Evolutionary conservation across 2,113 vertebrate species (phyloP).

Genomic region (Oncorhynchus gorbuscha): DNA sequence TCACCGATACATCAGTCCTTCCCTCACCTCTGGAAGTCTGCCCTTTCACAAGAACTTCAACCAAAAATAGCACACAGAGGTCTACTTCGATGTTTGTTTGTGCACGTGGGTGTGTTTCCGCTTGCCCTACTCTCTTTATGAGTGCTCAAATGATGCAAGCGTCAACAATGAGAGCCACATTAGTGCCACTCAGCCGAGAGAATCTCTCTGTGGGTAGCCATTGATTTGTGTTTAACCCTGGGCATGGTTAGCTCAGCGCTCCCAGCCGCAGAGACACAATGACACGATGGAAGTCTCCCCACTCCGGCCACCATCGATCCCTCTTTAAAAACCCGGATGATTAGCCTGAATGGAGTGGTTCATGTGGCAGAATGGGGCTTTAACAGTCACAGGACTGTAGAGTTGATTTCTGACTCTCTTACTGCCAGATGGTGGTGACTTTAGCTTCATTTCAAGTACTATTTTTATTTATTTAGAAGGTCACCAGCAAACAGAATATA

Average conservation of each 20-base stretch:
- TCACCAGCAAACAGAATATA: not conserved
- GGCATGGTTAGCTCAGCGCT: constrained; percentile 9
- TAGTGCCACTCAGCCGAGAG: constrained; percentile 31
- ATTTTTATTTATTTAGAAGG: not conserved
- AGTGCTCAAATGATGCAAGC: constrained; percentile 3
- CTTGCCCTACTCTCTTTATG: not conserved
- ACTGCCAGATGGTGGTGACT: not conserved
- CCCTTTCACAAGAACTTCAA: not conserved
- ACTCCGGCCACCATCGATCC: not conserved
- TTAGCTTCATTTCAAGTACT: not conserved
- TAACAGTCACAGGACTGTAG: not conserved
- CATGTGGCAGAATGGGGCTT: not conserved
- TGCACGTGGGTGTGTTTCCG: not conserved
- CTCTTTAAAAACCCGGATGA: not conserved
- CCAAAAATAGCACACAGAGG: constrained; percentile 1
- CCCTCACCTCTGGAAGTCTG: constrained; percentile 2
- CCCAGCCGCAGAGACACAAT: not conserved
- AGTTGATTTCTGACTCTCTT: not conserved
- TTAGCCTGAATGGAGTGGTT: not conserved
- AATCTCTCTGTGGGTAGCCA: constrained; percentile 32
- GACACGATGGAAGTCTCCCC: not conserved
- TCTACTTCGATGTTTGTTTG: not conserved
- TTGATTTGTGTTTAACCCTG: constrained; percentile 64
- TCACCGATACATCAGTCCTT: not conserved
- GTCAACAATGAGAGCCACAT: constrained; percentile 27